Base-by-base conservation (phyloP, 2,797 vertebrate species). In the Sphenodon punctatus region DNA sequence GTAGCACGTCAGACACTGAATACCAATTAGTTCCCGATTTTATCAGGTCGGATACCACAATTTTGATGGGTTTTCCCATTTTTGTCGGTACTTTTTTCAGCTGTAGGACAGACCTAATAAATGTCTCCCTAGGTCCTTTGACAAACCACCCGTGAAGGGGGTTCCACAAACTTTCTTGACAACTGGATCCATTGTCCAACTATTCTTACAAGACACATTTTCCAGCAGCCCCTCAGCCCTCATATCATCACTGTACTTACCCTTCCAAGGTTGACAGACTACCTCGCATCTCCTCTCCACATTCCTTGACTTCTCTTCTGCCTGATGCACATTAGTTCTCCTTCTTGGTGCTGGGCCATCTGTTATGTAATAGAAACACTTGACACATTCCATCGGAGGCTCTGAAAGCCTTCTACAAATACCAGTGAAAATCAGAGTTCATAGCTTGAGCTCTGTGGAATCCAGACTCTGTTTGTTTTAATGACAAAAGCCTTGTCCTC, bases 401-500 rank as follows among this genome's bases (percentile, higher is more conserved):
- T 36, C 68, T 45, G 79, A 4, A 45, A 77, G 23, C 81, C 68
- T 42, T 70, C 48, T 7, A 61, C 45, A 79, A 74, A 69, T 81
- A 87, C 75, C 67, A 68, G 82, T 79, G 69, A 74, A 58, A 45
- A 10, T 32, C 74, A 45, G 27, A 77, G 70, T 55, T 0, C 81
- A 42, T 84, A 87, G 86, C 86, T 75, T 59, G 75, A 0, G 4
- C 48, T 25, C 34, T 1, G 2, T 2, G 45, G 43, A 67, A 42
- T 84, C 61, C 48, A 0, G 82, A 82, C 80, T 65, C 87, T 74
- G 70, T 59, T 81, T 85, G 67, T 82, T 89, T 90, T 71, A 74
- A n/a, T 84, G 87, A 81, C 84, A 64, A 87, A n/a, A n/a, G 72
- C 4, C 84, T 64, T 88, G 69, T 83, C 85, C 83, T 87, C 87